Evolutionary conservation across 2,888 invertebrate genomes (phyloP), one percentile per base, ranked within the genome.

Genomic region (Pandemis cinnamomeana): DNA sequence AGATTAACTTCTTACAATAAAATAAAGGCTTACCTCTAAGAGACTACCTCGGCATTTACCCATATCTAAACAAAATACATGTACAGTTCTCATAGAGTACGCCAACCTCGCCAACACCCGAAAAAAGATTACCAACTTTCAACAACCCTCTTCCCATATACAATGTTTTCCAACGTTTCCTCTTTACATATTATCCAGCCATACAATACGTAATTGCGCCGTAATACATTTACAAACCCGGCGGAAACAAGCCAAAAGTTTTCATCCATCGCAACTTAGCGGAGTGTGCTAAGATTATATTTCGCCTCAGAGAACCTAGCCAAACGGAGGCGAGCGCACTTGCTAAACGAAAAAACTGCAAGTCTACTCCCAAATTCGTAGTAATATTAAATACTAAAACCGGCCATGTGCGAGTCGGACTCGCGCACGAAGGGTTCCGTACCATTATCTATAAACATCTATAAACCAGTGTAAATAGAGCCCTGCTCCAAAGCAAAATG

Each of bases 241-340:
- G 11, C 58, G 27, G 20, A 64, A 64, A 48, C 46, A 46, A 20
- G 62, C 44, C 46, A 46, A 64, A 64, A 64, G 27, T 64, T 64
- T 64, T 7, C 20, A 46, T 64, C 64, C 48, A 27, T 60, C 66
- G 60, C 42, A 64, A 60, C 66, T 74, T 62, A 13, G 61, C 60
- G 55, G 60, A 68, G 55, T 46, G 15, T 20, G 11, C 70, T 51
- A 48, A 71, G 67, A 71, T 67, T 66, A 74, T 71, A 71, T 74
- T 71, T 67, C 70, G 15, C 55, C 20, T 20, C 0, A 8, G 20
- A 55, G 20, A 0, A 20, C 4, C 20, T 8, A 20, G 8, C 20
- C 13, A 55, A 55, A 20, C 20, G 55, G 55, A 55, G 55, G 20
- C 7, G 20, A 0, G 8, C 2, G 13, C 13, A 53, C 7, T 20